A percentile compares a stretch with the other conserved stretches of the same genome.
phyloP scores from a whole-genome alignment of 1,140 invertebrate genomes.

The Scaptodrosophila lebanonensis region DNA sequence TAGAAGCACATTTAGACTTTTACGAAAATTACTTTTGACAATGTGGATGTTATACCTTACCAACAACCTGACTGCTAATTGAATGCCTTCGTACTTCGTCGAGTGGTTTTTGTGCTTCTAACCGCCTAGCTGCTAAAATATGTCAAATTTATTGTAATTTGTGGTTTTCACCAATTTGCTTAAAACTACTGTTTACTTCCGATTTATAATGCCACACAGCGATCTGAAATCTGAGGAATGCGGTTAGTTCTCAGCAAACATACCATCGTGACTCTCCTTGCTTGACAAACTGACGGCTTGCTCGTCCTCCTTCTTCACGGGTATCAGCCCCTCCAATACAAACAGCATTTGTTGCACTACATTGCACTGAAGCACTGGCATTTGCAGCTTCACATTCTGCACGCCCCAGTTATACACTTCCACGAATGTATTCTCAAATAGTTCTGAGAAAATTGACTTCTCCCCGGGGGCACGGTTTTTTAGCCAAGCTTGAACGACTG shows the following conservation, averaged over 20 bases:
- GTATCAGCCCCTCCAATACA: slow-evolving; percentile 91
- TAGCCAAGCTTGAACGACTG: slow-evolving; percentile 87
- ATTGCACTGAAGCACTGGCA: slow-evolving; percentile 94
- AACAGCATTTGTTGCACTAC: slow-evolving; percentile 89
- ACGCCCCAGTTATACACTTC: slow-evolving; percentile 88
- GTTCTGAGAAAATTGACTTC: slow-evolving; percentile 84
- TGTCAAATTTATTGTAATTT: slow-evolving; percentile 69
- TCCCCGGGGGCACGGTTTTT: slow-evolving; percentile 85
- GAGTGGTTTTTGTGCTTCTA: slow-evolving; percentile 61
- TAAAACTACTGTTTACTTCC: too few species aligned
- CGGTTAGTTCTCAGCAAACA: slow-evolving; percentile 17
- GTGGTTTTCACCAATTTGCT: slow-evolving; percentile 79
- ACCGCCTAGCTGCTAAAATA: slow-evolving; percentile 60
- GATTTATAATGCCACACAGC: too few species aligned
- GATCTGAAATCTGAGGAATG: slow-evolving; percentile 14
- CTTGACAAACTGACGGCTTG: slow-evolving; percentile 77
- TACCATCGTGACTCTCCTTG: slow-evolving; percentile 73
- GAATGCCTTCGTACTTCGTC: slow-evolving; percentile 68
- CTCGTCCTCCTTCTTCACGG: slow-evolving; percentile 80
- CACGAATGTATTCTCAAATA: slow-evolving; percentile 90
- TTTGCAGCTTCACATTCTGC: slow-evolving; percentile 89
- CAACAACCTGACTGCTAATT: slow-evolving; percentile 68
- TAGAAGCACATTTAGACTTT: slow-evolving; percentile 1
- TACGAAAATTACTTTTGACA: not conserved
- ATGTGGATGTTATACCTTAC: slow-evolving; percentile 64